Evolutionary conservation across 2,113 vertebrate species (phyloP).

Genomic region (Ptilonorhynchus violaceus): DNA sequence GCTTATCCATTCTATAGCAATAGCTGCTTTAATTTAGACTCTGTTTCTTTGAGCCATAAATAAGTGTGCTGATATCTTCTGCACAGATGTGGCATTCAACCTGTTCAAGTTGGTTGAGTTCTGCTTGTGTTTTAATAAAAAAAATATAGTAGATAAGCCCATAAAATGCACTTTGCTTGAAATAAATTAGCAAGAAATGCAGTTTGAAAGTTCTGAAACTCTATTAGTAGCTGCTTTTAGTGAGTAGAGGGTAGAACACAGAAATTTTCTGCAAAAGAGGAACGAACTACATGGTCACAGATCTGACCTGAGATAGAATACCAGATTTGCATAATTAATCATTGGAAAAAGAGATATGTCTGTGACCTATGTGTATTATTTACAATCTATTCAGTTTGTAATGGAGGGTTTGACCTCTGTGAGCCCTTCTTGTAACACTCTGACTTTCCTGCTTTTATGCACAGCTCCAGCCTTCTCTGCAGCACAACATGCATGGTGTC

Average conservation of each 20-base stretch:
- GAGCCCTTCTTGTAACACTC: not conserved
- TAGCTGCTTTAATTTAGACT: slow-evolving; percentile 85
- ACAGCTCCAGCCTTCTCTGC: not conserved
- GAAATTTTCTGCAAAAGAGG: not conserved
- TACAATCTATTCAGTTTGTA: slow-evolving; percentile 58
- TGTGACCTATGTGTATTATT: slow-evolving; percentile 53
- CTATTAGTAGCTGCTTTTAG: not conserved
- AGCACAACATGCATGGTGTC: rapidly evolving
- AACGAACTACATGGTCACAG: slow-evolving; percentile 1
- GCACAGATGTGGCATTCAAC: slow-evolving; percentile 79
- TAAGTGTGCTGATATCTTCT: slow-evolving; percentile 70
- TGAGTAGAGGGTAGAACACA: not conserved
- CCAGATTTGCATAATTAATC: slow-evolving; percentile 66
- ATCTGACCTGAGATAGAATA: slow-evolving; percentile 34
- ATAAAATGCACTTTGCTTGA: slow-evolving; percentile 64
- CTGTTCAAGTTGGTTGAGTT: slow-evolving; percentile 75
- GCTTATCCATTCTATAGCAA: slow-evolving; percentile 83
- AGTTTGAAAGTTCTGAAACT: slow-evolving; percentile 15
- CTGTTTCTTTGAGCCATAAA: slow-evolving; percentile 81
- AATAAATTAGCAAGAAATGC: slow-evolving; percentile 63
- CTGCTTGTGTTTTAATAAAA: slow-evolving; percentile 72
- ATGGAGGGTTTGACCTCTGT: slow-evolving; percentile 67
- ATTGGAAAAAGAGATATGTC: slow-evolving; percentile 49
- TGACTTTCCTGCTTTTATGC: not conserved
- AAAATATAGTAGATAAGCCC: slow-evolving; percentile 69